These are phyloP conservation scores for Oscheius sp. DNA, from an alignment of 2,888 invertebrate genomes.

Conservation along the genomic window DNA sequence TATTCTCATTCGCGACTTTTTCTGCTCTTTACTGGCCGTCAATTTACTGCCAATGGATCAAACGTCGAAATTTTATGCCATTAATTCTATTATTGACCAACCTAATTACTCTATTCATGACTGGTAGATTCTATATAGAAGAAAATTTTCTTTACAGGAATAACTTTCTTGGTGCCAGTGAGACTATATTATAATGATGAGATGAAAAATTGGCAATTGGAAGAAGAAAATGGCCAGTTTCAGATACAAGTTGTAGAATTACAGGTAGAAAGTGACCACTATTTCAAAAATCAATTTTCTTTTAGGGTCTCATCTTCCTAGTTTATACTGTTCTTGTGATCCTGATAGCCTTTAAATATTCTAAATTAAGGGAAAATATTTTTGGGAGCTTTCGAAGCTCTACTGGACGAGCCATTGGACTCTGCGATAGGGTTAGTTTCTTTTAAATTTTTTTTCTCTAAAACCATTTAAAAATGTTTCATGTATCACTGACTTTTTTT, in stretches of 20 bases:
- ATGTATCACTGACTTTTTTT: too few relatives aligned
- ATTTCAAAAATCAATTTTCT: background rate
- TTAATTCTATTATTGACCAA: background rate
- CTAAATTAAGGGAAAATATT: background rate
- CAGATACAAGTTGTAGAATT: background rate
- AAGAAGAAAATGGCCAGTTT: background rate
- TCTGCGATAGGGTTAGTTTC: too few relatives aligned
- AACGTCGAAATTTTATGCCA: background rate
- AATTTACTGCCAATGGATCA: background rate
- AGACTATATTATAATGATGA: background rate
- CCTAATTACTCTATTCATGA: background rate
- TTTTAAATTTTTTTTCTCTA: too few relatives aligned
- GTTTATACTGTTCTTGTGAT: background rate
- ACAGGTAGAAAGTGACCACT: background rate
- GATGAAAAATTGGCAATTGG: conserved; percentile 2
- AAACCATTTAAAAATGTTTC: too few relatives aligned
- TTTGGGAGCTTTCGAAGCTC: conserved; percentile 10
- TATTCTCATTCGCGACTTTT: conserved; percentile 1
- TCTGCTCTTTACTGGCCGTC: background rate
- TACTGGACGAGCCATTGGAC: conserved; percentile 4
- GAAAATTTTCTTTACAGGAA: background rate
- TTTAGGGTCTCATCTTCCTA: background rate
- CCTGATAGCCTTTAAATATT: background rate
- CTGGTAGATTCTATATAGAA: too few relatives aligned
- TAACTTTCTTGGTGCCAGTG: background rate